Base-by-base conservation (phyloP, 2,113 vertebrate species). In the Syngnathus scovelli region DNA sequence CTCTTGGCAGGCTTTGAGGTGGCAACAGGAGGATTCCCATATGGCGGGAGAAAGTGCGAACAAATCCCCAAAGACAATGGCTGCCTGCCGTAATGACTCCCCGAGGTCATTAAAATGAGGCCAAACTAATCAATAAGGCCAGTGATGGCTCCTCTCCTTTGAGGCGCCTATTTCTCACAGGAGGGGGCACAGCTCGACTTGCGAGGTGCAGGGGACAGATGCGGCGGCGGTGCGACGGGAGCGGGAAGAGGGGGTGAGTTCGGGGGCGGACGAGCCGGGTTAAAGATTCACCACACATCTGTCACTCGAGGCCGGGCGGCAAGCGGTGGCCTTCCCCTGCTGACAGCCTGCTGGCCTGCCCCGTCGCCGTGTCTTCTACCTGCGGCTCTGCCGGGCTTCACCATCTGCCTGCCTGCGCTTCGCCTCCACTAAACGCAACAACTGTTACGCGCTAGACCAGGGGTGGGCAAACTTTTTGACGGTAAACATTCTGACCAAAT, bases 211-310 rank as follows among this genome's bases (percentile, higher is more conserved):
- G 79, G 74, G 61, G 86, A 89, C 90, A 92, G 92, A 91, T 92
- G 90, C 85, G 46, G 83, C 72, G 85, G 69, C 83, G 83, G 83
- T 78, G 77, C 78, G 71, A 74, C 76, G 78, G 79, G 19, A 59
- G 68, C 69, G 43, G 37, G 19, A 18, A 78, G 89, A 89, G 92
- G 91, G 91, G 91, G 88, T 80, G 38, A 82, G 70, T 85, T 87
- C 89, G 78, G 87, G 85, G 83, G 84, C 81, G 86, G 84, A 75
- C 58, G 68, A 77, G 81, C 66, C 62, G 78, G 87, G 90, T 89
- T 90, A 90, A 90, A 89, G 84, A 91, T 90, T 92, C 90, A 90
- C 89, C 87, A 84, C 88, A 90, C 91, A 92, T 91, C 91, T 92
- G 92, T 88, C 84, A 78, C 79, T 86, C 71, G 56, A 69, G 78